Percentiles rank a stretch among this genome's conserved stretches.
Evolutionary conservation across 2,888 invertebrate genomes (phyloP).

Genomic region (Hesperia comma): DNA sequence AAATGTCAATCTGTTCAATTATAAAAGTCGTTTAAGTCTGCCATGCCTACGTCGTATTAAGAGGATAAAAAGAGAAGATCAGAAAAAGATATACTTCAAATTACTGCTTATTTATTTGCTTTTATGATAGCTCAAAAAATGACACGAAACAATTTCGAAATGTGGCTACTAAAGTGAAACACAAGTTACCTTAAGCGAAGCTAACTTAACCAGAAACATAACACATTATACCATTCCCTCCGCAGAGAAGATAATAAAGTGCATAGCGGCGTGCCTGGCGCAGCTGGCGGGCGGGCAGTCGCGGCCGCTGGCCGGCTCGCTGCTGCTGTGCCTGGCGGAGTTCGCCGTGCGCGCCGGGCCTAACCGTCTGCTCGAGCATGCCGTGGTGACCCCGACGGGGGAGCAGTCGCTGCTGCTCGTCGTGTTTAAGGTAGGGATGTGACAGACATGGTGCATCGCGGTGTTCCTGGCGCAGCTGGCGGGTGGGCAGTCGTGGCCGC

Average conservation of each 20-base stretch:
- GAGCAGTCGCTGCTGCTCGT: constrained; percentile 84
- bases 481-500: constrained; percentile 82
- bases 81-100: no score
- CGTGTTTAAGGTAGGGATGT: constrained; percentile 89
- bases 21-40: no score
- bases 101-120: no score
- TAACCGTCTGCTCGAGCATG: constrained; percentile 75
- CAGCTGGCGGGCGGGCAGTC: constrained; percentile 73
- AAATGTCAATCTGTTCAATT: no score
- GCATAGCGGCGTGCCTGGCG: constrained; percentile 81
- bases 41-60: no score
- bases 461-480: constrained; percentile 79
- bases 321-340: constrained; percentile 95
- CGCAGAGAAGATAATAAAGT: constrained; percentile 82
- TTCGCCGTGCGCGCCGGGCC: constrained; percentile 95
- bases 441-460: constrained; percentile 83
- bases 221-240: no score
- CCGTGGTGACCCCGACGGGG: constrained; percentile 74
- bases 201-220: no score
- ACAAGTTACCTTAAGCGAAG: no score
- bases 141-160: no score
- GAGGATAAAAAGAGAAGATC: no score
- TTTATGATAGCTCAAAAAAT: no score
- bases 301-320: constrained; percentile 89
- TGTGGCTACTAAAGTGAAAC: no score